Percentiles rank a stretch among this genome's conserved stretches.
phyloP scores from a whole-genome alignment of 2,797 vertebrate species.

The Sparidentex hasta region DNA sequence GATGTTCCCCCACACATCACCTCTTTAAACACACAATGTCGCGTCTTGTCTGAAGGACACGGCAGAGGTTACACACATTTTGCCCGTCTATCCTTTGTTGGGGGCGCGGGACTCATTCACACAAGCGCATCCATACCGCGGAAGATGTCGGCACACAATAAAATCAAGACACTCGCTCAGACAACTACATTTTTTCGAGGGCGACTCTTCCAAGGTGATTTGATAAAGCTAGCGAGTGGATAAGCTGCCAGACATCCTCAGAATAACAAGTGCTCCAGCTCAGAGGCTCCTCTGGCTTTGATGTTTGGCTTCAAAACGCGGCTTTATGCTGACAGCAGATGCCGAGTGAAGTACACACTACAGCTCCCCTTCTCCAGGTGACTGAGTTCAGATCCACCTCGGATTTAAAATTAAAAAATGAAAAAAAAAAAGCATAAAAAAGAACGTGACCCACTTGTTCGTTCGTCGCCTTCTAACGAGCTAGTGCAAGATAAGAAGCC shows the following conservation, averaged over 20 bases:
- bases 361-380: conserved; percentile 55
- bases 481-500: conserved; percentile 54
- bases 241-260: conserved; percentile 79
- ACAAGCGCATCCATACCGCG: conserved; percentile 18
- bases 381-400: conserved; percentile 53
- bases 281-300: conserved; percentile 78
- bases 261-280: conserved; percentile 83
- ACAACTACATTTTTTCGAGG: conserved; percentile 67
- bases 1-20: conserved; percentile 32
- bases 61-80: conserved; percentile 53
- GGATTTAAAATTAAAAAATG: conserved; percentile 33
- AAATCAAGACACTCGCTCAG: conserved; percentile 57
- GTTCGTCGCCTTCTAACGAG: conserved; percentile 53
- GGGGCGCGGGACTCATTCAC: conserved; percentile 24
- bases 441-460: conserved; percentile 56
- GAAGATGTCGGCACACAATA: conserved; percentile 55
- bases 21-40: conserved; percentile 21
- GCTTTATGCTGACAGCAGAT: conserved; percentile 82
- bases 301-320: conserved; percentile 79
- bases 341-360: conserved; percentile 72
- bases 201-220: conserved; percentile 81
- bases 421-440: too few species aligned
- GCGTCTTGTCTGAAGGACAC: conserved; percentile 62
- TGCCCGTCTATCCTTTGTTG: conserved; percentile 28
- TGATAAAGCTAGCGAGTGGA: conserved; percentile 81